These are phyloP conservation scores for Sturnus vulgaris DNA, from an alignment of 2,113 vertebrate species.

Conservation along the genomic window DNA sequence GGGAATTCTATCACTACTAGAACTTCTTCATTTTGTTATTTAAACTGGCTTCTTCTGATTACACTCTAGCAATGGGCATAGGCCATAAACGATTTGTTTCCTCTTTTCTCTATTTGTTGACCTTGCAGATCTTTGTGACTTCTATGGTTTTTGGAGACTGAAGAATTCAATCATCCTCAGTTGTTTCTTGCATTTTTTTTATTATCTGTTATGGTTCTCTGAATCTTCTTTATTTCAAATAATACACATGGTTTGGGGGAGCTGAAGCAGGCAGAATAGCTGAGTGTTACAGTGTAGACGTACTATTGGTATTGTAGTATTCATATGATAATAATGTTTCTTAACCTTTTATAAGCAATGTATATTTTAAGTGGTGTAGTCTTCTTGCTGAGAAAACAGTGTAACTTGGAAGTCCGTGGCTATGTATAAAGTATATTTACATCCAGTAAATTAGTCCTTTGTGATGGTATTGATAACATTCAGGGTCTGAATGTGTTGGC, in stretches of 20 bases:
- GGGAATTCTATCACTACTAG: neutral
- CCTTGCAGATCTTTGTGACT: neutral
- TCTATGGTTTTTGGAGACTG: neutral
- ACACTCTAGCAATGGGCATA: neutral
- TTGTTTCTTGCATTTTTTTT: neutral
- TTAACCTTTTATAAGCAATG: neutral
- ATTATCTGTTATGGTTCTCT: neutral
- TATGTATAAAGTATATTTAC: neutral
- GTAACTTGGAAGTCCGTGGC: neutral
- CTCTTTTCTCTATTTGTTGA: neutral
- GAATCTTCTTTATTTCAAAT: neutral
- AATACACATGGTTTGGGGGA: neutral
- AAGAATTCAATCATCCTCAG: neutral
- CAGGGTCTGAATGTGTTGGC: neutral
- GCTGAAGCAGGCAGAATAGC: neutral
- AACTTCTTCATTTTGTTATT: neutral
- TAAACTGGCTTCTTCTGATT: neutral
- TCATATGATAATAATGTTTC: neutral
- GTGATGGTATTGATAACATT: neutral
- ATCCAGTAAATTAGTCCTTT: neutral
- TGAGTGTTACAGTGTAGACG: neutral
- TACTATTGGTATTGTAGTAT: neutral
- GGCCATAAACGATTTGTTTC: fast-evolving
- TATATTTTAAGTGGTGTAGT: neutral
- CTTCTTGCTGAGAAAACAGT: neutral